Conservation (phyloP, 1,140 invertebrate species). For the Diorhabda elongata region DNA sequence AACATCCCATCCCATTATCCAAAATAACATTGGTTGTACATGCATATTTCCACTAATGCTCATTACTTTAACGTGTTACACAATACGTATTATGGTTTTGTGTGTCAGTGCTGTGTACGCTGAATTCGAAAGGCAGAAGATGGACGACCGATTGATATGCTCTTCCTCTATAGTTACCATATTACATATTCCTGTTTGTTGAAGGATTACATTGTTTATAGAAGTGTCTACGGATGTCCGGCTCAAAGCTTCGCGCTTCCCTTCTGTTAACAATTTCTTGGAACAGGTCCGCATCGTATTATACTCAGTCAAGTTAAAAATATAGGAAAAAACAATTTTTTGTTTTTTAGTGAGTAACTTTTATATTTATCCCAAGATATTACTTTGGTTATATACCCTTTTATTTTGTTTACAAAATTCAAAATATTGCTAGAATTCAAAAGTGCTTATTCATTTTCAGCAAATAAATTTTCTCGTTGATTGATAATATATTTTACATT, state of each 20-base stretch:
- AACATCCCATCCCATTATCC: background rate
- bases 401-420: too few relatives aligned
- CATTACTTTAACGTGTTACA: background rate
- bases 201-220: constrained; percentile 11
- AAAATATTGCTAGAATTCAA: too few relatives aligned
- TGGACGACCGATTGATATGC: background rate
- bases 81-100: background rate
- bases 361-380: too few relatives aligned
- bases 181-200: constrained; percentile 5
- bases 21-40: background rate
- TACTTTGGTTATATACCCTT: too few relatives aligned
- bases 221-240: constrained; percentile 8
- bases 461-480: too few relatives aligned
- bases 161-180: constrained; percentile 2
- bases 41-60: background rate
- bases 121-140: background rate
- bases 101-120: background rate
- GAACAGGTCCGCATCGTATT: background rate
- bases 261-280: constrained; percentile 8
- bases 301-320: too few relatives aligned
- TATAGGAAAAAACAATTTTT: too few relatives aligned
- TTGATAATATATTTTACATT: too few relatives aligned
- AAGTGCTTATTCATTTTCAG: too few relatives aligned
- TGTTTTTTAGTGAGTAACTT: too few relatives aligned
- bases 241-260: constrained; percentile 8